phyloP scores from a whole-genome alignment of 2,888 invertebrate species.

The Gastracanthus pulcherrimus region DNA sequence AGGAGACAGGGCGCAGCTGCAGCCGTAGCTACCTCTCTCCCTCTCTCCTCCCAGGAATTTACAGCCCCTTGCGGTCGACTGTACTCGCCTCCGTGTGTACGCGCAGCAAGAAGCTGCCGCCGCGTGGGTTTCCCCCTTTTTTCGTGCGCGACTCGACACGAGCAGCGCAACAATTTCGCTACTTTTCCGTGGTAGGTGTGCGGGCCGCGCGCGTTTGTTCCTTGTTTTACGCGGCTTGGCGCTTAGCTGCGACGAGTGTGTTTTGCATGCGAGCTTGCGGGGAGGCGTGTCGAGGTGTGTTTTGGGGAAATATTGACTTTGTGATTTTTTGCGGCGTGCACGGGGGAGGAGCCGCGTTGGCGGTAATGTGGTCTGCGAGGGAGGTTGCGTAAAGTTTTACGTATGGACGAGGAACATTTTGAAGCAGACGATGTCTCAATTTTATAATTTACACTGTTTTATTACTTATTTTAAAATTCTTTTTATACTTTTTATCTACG shows the following conservation, averaged over 20 bases:
- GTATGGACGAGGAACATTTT: too few species aligned
- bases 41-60: conserved; percentile 64
- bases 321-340: conserved; percentile 50
- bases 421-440: too few species aligned
- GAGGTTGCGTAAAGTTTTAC: too few species aligned
- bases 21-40: too few species aligned
- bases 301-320: not conserved
- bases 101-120: too few species aligned
- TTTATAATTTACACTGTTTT: too few species aligned
- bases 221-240: conserved; percentile 6
- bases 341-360: not conserved
- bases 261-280: not conserved
- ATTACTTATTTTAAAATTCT: too few species aligned
- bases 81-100: not conserved
- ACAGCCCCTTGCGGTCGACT: conserved; percentile 56
- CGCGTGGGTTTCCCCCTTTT: conserved; percentile 26
- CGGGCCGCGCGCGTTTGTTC: not conserved
- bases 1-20: conserved; percentile 60
- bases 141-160: not conserved
- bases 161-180: conserved; percentile 2
- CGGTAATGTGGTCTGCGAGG: too few species aligned
- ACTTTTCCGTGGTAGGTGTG: not conserved
- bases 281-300: not conserved
- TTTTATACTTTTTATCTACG: too few species aligned
- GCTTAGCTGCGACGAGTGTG: not conserved